Evolutionary conservation across 2,888 invertebrate genomes (phyloP), one percentile per base, ranked within the genome.

Genomic region (Trissolcus japonicus): DNA sequence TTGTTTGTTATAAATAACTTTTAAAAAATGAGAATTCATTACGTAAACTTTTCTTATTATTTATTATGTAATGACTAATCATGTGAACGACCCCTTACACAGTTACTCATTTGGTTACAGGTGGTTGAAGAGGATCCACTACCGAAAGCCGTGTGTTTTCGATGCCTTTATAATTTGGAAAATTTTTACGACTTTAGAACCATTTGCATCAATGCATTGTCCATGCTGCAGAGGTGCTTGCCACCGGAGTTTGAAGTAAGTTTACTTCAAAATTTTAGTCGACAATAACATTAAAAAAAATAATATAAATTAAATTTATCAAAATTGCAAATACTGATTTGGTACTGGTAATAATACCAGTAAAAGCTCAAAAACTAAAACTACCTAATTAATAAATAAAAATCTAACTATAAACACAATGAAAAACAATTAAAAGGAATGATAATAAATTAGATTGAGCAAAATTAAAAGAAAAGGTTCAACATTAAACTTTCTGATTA

Each of bases 151-250:
- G 82, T 90, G 54, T 90, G 90, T 84, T 90, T 89, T 82, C 86
- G 90, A 66, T 90, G 90, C 80, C 89, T 90, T 86, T 90, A 88
- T 84, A 90, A 90, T 81, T 83, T 90, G 82, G 90, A 90, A 82
- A 90, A 89, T 80, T 90, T 90, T 84, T 90, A 89, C 80, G 90
- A 90, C 82, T 90, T 90, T 80, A 86, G 90, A 77, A 89, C 88
- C 53, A 88, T 89, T 40, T 90, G 90, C 80, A 86, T 90, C 25
- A 89, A 90, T 81, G 90, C 90, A 17, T 84, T 87, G 43, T 85
- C 85, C 29, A 79, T 88, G 57, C 81, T 90, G 61, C 87, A 89
- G 79, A 84, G 86, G 71, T 86, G 83, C 71, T 71, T 87, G 63
- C 86, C 86, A 66, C 79, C 83, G 17, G 83, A 82, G 19, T 83